phyloP scores from a whole-genome alignment of 2,888 invertebrate genomes.

The Venustoraphidia nigricollis region DNA sequence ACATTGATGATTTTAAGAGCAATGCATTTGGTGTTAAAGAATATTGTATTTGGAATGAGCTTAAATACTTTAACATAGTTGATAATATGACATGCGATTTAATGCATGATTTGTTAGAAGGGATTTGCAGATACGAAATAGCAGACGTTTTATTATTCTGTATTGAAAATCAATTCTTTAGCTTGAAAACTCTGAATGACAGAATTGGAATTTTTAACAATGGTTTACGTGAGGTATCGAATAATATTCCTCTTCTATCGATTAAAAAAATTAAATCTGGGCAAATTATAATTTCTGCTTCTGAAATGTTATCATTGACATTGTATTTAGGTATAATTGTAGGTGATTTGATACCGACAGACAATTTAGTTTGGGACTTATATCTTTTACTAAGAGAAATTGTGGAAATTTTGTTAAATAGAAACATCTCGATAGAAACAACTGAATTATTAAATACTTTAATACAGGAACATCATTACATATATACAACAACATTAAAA shows the following conservation, averaged over 20 bases:
- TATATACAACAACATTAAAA: slow-evolving; percentile 8
- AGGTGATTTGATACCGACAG: slow-evolving; percentile 6
- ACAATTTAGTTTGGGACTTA: slow-evolving; percentile 6
- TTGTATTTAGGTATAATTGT: slow-evolving; percentile 8
- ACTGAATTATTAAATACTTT: slow-evolving; percentile 6
- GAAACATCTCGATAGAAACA: slow-evolving; percentile 1
- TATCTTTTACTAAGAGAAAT: slow-evolving; percentile 9
- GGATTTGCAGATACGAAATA: slow-evolving; percentile 16
- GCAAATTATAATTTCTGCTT: slow-evolving; percentile 5
- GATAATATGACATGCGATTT: slow-evolving; percentile 16
- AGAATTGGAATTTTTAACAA: slow-evolving; percentile 11
- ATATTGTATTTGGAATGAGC: slow-evolving; percentile 14
- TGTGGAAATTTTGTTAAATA: slow-evolving; percentile 6
- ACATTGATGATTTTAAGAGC: neutral
- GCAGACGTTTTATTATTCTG: slow-evolving; percentile 10
- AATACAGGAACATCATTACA: slow-evolving; percentile 10
- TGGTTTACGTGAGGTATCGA: neutral
- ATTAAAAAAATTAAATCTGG: no score
- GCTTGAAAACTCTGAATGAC: slow-evolving; percentile 11
- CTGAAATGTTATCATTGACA: slow-evolving; percentile 8
- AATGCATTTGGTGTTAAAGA: slow-evolving; percentile 12
- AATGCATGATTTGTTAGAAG: slow-evolving; percentile 18
- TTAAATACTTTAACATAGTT: slow-evolving; percentile 14
- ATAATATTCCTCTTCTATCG: no score
- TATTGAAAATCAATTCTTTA: slow-evolving; percentile 6